Conservation (phyloP, 2,113 vertebrate species). For the human region DNA sequence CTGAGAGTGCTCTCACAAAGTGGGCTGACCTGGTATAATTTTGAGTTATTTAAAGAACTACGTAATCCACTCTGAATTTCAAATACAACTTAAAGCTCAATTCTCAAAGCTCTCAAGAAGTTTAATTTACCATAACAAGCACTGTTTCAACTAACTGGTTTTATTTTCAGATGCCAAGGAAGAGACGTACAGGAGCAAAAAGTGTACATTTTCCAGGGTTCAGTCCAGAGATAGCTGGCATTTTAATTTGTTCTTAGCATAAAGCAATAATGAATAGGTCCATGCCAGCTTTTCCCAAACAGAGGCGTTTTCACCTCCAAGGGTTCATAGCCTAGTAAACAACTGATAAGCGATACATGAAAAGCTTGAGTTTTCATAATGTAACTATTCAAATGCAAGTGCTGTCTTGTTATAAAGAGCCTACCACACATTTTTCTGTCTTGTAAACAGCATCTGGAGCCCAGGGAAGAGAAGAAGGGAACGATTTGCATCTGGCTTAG, state of each 20-base stretch:
- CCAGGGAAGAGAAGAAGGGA: neutral
- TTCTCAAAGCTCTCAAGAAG: conserved; percentile 72
- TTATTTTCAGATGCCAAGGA: conserved; percentile 53
- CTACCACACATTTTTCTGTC: conserved; percentile 19
- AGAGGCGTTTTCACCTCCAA: neutral
- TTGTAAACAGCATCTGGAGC: conserved; percentile 60
- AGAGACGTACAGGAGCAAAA: neutral
- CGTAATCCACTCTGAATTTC: conserved; percentile 65
- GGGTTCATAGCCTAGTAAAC: neutral
- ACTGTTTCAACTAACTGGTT: conserved; percentile 66
- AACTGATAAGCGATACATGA: neutral
- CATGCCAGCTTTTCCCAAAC: neutral
- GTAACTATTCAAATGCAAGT: neutral
- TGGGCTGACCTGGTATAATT: conserved; percentile 2
- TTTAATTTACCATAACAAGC: conserved; percentile 64
- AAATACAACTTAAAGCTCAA: conserved; percentile 75
- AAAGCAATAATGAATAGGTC: neutral
- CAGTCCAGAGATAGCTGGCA: neutral
- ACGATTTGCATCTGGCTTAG: conserved; percentile 3
- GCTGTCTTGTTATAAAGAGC: neutral
- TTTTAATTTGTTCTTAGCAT: neutral
- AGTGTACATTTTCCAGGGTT: neutral
- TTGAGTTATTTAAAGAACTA: conserved; percentile 64
- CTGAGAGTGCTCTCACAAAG: conserved; percentile 6
- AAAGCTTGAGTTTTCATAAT: neutral